Base-by-base conservation (phyloP, 2,888 invertebrate species). In the Orthosia incerta region DNA sequence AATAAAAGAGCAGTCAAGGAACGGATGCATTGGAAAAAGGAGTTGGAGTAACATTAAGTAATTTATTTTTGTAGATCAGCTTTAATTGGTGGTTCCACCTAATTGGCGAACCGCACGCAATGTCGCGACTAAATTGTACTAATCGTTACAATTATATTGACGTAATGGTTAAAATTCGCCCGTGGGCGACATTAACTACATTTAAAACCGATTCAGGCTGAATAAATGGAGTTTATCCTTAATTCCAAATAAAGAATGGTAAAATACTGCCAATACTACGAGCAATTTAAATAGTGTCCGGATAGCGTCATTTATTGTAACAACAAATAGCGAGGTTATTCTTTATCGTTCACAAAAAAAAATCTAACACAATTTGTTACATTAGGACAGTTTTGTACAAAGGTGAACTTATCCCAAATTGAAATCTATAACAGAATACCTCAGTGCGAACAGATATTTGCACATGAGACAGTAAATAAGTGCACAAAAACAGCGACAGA, bases 111-210 rank as follows among this genome's bases (percentile, higher is more conserved):
- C 79, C 83, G 83, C 95, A 95, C 94, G 95, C 93, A 86, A 95
- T 87, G 91, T 92, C 91, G 91, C 93, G 88, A 91, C 91, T 89
- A 90, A 93, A 93, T 92, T 92, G 91, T 92, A 85, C 90, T 93
- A 94, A 95, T 93, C 90, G 91, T 83, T 89, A 87, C 88, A 90
- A 91, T 91, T 90, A 89, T 88, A 88, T 90, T 89, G 89, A 89
- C 84, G 88, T 89, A 93, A 93, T 92, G 89, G 91, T 87, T 87
- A 84, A 90, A 91, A 91, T 91, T 92, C 81, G 88, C 83, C 87
- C 82, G 95, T 93, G 92, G 94, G 94, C 93, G 93, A 91, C 88
- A 88, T 91, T 91, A 91, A 93, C 92, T 91, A 87, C 89, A 93
- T 93, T 94, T 90, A 89, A 90, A 91, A 86, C 91, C 92, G 87